Conservation (phyloP, 1,140 invertebrate species). For the Saccostrea glomerata region DNA sequence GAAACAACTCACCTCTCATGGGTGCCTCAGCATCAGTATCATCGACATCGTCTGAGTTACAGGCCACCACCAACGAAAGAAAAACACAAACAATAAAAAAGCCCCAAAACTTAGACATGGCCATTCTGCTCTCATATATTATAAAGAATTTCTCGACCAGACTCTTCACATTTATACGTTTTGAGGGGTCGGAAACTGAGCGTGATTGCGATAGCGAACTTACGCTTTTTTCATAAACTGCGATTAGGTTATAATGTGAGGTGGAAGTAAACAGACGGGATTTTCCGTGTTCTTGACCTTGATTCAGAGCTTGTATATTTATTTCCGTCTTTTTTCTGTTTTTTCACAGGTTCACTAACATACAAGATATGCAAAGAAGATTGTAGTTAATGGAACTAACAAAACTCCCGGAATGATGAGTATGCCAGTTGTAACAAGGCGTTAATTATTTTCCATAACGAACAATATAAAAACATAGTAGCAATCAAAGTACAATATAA, state of each 20-base stretch:
- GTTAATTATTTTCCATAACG: not conserved
- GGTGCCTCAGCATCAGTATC: not conserved
- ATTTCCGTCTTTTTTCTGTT: conserved; percentile 5
- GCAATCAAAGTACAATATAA: not conserved
- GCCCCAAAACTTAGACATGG: conserved; percentile 13
- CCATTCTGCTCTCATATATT: not conserved
- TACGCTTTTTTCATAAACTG: conserved; percentile 18
- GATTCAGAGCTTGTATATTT: not conserved
- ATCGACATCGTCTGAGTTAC: not conserved
- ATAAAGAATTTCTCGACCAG: not conserved
- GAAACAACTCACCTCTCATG: not conserved
- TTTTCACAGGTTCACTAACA: conserved; percentile 12
- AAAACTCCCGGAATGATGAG: not conserved
- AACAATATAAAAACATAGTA: not conserved
- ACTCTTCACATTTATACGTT: conserved; percentile 21
- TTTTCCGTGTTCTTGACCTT: conserved; percentile 29
- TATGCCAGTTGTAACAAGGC: not conserved
- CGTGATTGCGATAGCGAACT: conserved; percentile 17
- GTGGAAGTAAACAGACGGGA: conserved; percentile 5
- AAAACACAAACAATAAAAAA: not conserved
- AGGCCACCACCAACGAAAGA: not conserved
- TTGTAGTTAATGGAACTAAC: not conserved
- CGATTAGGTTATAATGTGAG: not conserved
- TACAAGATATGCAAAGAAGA: conserved; percentile 3
- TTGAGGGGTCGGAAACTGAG: conserved; percentile 19